phyloP scores from a whole-genome alignment of 2,113 vertebrate genomes.

The Formicarius rufipectus region DNA sequence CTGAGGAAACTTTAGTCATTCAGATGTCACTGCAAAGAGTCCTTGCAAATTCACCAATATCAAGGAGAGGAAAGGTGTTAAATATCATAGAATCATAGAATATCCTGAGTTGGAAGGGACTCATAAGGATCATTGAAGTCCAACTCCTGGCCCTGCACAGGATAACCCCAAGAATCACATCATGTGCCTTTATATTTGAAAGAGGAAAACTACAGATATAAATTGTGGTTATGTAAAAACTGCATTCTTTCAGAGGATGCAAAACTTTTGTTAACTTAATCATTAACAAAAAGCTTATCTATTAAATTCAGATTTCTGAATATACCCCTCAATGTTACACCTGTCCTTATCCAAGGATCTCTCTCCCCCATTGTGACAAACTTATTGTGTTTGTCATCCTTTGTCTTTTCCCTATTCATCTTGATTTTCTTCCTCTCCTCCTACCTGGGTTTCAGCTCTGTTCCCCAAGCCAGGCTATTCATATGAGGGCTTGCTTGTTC shows the following conservation, averaged over 20 bases:
- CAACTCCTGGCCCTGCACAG: neutral
- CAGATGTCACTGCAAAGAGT: neutral
- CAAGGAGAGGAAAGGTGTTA: neutral
- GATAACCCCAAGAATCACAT: neutral
- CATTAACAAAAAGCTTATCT: neutral
- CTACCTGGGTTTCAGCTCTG: neutral
- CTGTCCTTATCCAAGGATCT: neutral
- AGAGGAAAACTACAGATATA: neutral
- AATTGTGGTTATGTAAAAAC: neutral
- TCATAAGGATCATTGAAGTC: neutral
- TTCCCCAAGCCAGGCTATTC: neutral
- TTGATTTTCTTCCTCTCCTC: neutral
- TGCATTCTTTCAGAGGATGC: neutral
- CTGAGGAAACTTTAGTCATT: neutral
- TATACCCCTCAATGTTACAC: rapidly evolving
- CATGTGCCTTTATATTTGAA: neutral
- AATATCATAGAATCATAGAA: neutral
- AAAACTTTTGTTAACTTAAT: neutral
- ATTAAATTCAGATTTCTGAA: neutral
- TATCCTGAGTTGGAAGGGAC: neutral
- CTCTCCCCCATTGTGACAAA: neutral
- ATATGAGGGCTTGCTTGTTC: neutral
- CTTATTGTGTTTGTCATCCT: neutral
- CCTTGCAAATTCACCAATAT: neutral
- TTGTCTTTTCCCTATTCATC: neutral